Evolutionary conservation across 2,888 invertebrate genomes (phyloP).

Genomic region (Gibbula magus): DNA sequence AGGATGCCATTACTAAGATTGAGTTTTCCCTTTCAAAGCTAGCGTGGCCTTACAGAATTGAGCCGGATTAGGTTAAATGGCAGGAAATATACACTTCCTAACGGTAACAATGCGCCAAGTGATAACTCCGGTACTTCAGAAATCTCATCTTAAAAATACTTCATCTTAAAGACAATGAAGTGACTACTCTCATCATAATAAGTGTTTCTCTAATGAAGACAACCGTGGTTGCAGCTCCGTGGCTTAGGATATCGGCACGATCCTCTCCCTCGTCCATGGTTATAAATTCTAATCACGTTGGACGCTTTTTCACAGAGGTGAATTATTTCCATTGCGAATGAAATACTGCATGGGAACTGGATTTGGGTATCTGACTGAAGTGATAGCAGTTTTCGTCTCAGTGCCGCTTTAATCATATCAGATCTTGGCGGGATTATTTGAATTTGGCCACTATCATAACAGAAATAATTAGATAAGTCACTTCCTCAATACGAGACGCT

Average conservation of each 20-base stretch:
- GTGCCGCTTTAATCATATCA: slow-evolving; percentile 29
- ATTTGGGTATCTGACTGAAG: background rate
- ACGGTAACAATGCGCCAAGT: background rate
- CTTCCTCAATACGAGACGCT: background rate
- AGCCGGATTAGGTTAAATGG: background rate
- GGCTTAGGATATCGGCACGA: slow-evolving; percentile 1
- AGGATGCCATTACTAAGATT: background rate
- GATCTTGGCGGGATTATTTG: slow-evolving; percentile 30
- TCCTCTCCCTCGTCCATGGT: background rate
- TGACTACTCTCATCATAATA: slow-evolving; percentile 6
- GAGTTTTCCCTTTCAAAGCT: background rate
- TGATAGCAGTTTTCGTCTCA: background rate
- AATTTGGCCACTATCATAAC: slow-evolving; percentile 36
- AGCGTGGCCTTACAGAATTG: background rate
- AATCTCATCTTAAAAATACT: slow-evolving; percentile 10
- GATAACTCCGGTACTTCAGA: background rate
- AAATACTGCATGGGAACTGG: background rate
- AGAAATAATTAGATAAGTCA: slow-evolving; percentile 34
- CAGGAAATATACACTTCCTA: background rate
- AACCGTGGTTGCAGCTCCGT: background rate
- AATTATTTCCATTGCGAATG: slow-evolving; percentile 4
- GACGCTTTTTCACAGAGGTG: background rate
- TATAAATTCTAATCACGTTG: slow-evolving; percentile 26
- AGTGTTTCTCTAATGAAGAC: background rate
- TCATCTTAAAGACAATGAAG: slow-evolving; percentile 8